These are phyloP conservation scores for Sminthurinus aureus DNA, from an alignment of 2,888 invertebrate genomes.

Conservation along the genomic window DNA sequence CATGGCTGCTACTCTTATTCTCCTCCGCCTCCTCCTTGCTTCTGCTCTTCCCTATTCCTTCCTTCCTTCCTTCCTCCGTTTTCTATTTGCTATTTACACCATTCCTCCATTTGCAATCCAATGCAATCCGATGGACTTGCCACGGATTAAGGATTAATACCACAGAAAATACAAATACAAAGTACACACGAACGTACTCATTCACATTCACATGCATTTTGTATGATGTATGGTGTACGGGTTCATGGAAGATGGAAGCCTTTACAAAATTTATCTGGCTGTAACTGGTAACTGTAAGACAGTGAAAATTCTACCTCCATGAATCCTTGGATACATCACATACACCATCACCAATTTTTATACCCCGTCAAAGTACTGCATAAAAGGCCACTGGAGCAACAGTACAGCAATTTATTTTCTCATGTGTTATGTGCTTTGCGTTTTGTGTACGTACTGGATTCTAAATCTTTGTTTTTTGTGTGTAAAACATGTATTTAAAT, in stretches of 20 bases:
- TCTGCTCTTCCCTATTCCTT: constrained; percentile 19
- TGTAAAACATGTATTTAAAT: background rate
- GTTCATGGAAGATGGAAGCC: background rate
- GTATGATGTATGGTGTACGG: background rate
- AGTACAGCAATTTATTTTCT: constrained; percentile 30
- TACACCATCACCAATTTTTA: constrained; percentile 1
- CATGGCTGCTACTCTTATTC: constrained; percentile 12
- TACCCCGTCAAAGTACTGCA: constrained; percentile 28
- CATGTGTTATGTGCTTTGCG: constrained; percentile 33
- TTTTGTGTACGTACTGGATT: constrained; percentile 22
- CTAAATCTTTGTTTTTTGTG: background rate
- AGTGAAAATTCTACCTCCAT: constrained; percentile 7
- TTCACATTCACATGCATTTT: background rate
- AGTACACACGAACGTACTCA: background rate
- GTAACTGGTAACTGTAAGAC: background rate
- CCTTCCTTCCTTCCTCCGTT: constrained; percentile 23
- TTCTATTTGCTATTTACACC: background rate
- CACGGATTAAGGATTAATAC: background rate
- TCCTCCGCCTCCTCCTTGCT: background rate
- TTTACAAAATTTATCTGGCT: no score
- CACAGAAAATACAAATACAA: background rate
- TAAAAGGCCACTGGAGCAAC: constrained; percentile 25
- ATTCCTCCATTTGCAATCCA: background rate
- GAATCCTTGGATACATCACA: constrained; percentile 14
- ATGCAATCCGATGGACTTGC: background rate